These are phyloP conservation scores for Thamnophis sirtalis DNA, from an alignment of 2,113 vertebrate genomes.

Conservation along the genomic window DNA sequence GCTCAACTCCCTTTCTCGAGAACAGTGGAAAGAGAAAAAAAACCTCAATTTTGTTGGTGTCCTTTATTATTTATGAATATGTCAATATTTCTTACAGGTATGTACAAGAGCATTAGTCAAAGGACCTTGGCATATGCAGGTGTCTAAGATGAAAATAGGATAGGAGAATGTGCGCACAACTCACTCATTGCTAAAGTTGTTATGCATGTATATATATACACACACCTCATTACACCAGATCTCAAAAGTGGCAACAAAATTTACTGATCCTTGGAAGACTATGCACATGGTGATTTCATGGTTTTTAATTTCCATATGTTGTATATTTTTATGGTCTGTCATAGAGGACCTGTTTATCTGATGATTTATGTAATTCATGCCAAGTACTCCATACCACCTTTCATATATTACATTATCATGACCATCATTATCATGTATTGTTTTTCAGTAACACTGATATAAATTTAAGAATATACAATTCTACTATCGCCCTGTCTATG, in stretches of 20 bases:
- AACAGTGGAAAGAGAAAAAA: fast-evolving
- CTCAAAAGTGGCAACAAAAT: background rate
- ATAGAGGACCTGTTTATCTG: background rate
- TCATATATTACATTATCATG: background rate
- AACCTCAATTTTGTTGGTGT: background rate
- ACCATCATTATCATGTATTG: background rate
- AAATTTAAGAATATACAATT: background rate
- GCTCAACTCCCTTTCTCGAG: conserved; percentile 12
- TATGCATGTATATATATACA: background rate
- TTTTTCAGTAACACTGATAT: background rate
- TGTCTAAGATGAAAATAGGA: background rate
- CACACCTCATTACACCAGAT: background rate
- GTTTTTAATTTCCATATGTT: background rate
- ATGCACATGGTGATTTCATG: background rate
- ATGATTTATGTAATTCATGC: background rate
- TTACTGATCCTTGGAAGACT: background rate
- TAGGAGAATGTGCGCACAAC: background rate
- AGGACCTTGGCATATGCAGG: background rate
- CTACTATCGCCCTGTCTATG: background rate
- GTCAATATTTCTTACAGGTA: background rate
- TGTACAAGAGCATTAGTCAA: background rate
- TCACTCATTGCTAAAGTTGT: background rate
- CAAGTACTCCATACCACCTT: background rate
- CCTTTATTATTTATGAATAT: background rate
- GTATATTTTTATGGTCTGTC: background rate